Evolutionary conservation across 2,113 vertebrate species (phyloP).

Genomic region (Lathamus discolor): DNA sequence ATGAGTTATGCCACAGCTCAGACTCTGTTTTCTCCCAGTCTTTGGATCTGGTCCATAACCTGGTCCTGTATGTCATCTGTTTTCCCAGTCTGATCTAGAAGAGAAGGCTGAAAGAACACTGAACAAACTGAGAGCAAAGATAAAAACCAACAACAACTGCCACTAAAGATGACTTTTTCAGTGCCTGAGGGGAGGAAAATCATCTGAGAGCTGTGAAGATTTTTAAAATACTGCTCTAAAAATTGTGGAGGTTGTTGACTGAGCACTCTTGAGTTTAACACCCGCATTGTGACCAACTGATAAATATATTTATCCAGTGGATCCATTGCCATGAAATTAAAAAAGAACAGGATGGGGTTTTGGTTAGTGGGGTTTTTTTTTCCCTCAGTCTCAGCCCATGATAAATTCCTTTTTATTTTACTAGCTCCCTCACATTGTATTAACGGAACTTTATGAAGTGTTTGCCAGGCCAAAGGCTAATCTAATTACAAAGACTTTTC

Average conservation of each 20-base stretch:
- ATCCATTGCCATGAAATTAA: background rate
- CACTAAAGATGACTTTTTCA: conserved; percentile 5
- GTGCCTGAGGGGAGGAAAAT: background rate
- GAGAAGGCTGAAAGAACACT: background rate
- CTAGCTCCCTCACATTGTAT: conserved; percentile 15
- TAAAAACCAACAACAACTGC: conserved; percentile 13
- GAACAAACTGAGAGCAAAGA: conserved; percentile 6
- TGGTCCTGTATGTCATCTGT: background rate
- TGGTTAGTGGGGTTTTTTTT: background rate
- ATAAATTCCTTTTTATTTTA: conserved; percentile 39
- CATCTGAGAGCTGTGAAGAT: background rate
- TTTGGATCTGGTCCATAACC: background rate
- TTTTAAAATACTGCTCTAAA: background rate
- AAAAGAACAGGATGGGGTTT: background rate
- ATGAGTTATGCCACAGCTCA: background rate
- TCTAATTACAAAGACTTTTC: conserved; percentile 61
- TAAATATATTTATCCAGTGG: background rate
- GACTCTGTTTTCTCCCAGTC: background rate
- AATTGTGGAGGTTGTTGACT: background rate
- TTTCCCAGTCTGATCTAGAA: conserved; percentile 1
- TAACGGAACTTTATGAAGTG: conserved; percentile 39
- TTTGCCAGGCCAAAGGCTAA: conserved; percentile 56
- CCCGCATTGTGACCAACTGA: background rate
- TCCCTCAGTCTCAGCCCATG: background rate
- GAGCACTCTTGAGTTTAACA: background rate